Percentiles rank a stretch among this genome's conserved stretches.
phyloP scores from a whole-genome alignment of 2,888 invertebrate genomes.

The Philereme transversata region DNA sequence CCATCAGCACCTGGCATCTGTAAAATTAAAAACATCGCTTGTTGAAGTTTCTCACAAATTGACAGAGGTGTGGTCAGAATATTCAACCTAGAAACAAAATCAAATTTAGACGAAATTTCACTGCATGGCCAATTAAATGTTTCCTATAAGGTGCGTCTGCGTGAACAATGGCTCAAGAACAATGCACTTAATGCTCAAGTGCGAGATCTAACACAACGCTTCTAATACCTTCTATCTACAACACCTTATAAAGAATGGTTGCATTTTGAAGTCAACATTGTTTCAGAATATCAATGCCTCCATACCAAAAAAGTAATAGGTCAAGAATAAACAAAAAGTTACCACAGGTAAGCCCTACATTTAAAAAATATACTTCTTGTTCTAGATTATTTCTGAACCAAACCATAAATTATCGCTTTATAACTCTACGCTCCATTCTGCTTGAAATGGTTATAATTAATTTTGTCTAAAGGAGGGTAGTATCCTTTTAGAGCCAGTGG shows the following conservation, averaged over 20 bases:
- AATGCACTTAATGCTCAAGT: conserved; percentile 59
- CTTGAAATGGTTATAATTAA: neutral
- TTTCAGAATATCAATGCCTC: conserved; percentile 33
- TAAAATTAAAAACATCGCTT: conserved; percentile 25
- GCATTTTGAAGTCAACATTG: conserved; percentile 44
- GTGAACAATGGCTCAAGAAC: conserved; percentile 59
- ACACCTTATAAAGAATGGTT: conserved; percentile 40
- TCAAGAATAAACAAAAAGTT: conserved; percentile 24
- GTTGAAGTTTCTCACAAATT: neutral
- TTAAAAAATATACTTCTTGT: too few relatives aligned
- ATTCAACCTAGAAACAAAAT: conserved; percentile 5
- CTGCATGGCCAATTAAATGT: conserved; percentile 29
- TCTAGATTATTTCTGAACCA: too few relatives aligned
- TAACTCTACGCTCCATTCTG: neutral
- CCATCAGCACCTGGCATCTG: conserved; percentile 65
- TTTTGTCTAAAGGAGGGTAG: neutral
- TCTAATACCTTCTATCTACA: conserved; percentile 48
- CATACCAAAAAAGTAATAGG: conserved; percentile 38
- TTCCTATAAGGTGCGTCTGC: conserved; percentile 40
- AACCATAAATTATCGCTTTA: too few relatives aligned
- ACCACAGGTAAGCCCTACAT: neutral
- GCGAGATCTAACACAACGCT: conserved; percentile 38
- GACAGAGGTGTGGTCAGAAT: neutral
- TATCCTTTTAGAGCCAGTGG: conserved; percentile 4
- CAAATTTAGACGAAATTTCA: conserved; percentile 12